Evolutionary conservation across 1,140 invertebrate genomes (phyloP).

Genomic region (Cydia strobilella): DNA sequence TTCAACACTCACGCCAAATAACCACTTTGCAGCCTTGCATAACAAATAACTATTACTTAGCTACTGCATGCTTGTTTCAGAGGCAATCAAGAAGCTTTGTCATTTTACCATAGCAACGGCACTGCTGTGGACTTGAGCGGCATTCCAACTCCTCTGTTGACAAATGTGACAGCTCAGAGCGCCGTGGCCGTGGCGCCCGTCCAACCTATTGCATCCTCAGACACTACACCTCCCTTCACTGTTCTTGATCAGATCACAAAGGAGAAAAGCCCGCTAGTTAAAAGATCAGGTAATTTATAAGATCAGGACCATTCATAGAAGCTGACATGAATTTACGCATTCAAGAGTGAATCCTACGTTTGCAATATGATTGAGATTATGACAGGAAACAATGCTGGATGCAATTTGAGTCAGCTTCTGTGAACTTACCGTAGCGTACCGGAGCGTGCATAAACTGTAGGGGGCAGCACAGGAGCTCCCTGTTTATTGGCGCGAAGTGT

Average conservation of each 20-base stretch:
- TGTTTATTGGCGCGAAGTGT: no score
- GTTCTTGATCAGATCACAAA: background rate
- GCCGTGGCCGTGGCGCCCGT: slow-evolving; percentile 53
- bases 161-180: slow-evolving; percentile 63
- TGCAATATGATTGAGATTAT: background rate
- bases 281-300: slow-evolving; percentile 12
- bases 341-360: background rate
- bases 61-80: slow-evolving; percentile 39
- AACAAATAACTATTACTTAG: no score
- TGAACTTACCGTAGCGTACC: no score
- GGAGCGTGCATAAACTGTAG: no score
- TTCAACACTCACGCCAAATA: no score
- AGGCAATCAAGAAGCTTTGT: slow-evolving; percentile 60
- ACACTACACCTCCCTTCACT: background rate
- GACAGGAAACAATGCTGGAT: no score
- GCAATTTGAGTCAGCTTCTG: no score
- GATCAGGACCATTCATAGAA: background rate
- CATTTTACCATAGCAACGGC: slow-evolving; percentile 60
- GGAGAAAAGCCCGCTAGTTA: background rate
- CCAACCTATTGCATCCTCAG: slow-evolving; percentile 17
- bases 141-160: slow-evolving; percentile 54
- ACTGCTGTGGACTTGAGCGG: slow-evolving; percentile 52
- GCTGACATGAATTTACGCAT: background rate
- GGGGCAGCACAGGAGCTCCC: no score
- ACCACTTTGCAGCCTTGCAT: no score